These are phyloP conservation scores for Zaprionus africanus DNA, from an alignment of 1,140 invertebrate species.

Conservation along the genomic window DNA sequence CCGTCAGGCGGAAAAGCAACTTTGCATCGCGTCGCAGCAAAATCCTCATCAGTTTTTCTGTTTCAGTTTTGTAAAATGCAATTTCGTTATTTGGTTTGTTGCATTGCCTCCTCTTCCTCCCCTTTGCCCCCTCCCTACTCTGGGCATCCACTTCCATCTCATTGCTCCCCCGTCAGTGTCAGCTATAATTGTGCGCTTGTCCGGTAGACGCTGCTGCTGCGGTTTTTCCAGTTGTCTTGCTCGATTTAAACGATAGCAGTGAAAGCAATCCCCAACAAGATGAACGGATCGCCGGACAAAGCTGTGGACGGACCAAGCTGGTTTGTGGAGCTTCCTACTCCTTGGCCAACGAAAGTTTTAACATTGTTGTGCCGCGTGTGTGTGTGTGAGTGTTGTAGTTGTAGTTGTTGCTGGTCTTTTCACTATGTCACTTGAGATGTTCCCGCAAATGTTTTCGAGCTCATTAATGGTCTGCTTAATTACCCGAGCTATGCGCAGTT, in stretches of 20 bases:
- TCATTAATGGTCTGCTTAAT: constrained; percentile 14
- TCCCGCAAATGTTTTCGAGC: constrained; percentile 16
- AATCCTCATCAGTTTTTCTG: constrained; percentile 34
- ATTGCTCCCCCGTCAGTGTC: constrained; percentile 32
- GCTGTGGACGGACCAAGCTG: not conserved
- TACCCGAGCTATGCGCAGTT: constrained; percentile 9
- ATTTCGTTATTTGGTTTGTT: constrained; percentile 78
- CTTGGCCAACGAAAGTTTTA: constrained; percentile 17
- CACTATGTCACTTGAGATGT: constrained; percentile 26
- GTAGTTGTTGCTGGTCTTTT: constrained; percentile 13
- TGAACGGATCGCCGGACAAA: not conserved
- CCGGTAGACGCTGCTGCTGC: constrained; percentile 43
- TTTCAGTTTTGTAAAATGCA: constrained; percentile 63
- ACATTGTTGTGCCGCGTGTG: not conserved
- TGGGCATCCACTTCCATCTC: not conserved
- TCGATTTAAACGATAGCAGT: constrained; percentile 62
- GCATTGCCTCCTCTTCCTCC: constrained; percentile 3
- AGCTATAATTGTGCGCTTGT: constrained; percentile 66
- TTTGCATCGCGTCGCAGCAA: constrained; percentile 29
- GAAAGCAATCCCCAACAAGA: constrained; percentile 57
- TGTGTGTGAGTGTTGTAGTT: not conserved
- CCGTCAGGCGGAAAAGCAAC: constrained; percentile 70
- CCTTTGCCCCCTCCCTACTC: not conserved
- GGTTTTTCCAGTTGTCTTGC: constrained; percentile 69
- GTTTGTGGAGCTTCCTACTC: constrained; percentile 28